These are phyloP conservation scores for Vanessa tameamea DNA, from an alignment of 1,140 invertebrate genomes.

Conservation along the genomic window DNA sequence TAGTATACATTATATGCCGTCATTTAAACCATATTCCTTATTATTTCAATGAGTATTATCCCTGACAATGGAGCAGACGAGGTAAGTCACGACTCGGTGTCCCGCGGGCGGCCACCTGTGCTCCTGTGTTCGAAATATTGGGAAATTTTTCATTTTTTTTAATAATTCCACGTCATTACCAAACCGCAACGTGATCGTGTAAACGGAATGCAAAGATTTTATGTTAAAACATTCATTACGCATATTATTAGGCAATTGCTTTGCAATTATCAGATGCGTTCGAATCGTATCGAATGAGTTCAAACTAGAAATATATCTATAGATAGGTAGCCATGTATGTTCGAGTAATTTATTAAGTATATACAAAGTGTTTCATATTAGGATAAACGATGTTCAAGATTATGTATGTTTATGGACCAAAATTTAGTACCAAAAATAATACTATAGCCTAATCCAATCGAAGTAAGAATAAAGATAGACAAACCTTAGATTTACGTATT, in stretches of 20 bases:
- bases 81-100: slow-evolving; percentile 70
- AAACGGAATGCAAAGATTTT: slow-evolving; percentile 20
- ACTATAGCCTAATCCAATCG: too few species aligned
- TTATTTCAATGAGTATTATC: slow-evolving; percentile 57
- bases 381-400: too few species aligned
- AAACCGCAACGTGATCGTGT: slow-evolving; percentile 47
- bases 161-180: slow-evolving; percentile 63
- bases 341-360: too few species aligned
- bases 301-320: too few species aligned
- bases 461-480: too few species aligned
- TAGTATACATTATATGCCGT: slow-evolving; percentile 48
- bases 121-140: slow-evolving; percentile 54
- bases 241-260: slow-evolving; percentile 1
- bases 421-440: too few species aligned
- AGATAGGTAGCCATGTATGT: too few species aligned
- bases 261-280: neutral
- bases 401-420: too few species aligned
- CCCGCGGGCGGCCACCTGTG: slow-evolving; percentile 70
- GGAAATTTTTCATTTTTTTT: slow-evolving; percentile 64
- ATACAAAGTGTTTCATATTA: too few species aligned
- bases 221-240: slow-evolving; percentile 6
- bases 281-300: too few species aligned
- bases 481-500: too few species aligned
- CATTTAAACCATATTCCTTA: slow-evolving; percentile 54
- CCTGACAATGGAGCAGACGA: slow-evolving; percentile 57